These are phyloP conservation scores for Silurus glanis DNA, from an alignment of 2,113 vertebrate genomes.

Conservation along the genomic window DNA sequence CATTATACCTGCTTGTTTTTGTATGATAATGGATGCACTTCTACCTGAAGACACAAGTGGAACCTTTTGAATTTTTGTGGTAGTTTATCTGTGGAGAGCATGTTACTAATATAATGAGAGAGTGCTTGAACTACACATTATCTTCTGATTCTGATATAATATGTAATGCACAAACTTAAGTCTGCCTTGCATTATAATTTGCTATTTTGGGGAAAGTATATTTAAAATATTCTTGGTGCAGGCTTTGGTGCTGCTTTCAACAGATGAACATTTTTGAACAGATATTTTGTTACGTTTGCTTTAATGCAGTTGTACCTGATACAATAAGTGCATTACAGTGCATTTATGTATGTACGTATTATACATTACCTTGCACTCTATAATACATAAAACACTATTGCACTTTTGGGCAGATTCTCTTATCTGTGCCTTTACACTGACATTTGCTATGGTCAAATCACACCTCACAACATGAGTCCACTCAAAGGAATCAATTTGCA, in stretches of 20 bases:
- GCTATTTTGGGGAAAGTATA: background rate
- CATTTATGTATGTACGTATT: no score
- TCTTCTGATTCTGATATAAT: background rate
- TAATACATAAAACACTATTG: no score
- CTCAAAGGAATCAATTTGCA: background rate
- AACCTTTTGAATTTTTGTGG: constrained; percentile 33
- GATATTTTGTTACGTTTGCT: background rate
- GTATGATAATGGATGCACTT: constrained; percentile 38
- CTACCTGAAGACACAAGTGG: constrained; percentile 23
- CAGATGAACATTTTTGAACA: background rate
- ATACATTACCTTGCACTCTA: no score
- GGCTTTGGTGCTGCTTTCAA: background rate
- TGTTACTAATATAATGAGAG: background rate
- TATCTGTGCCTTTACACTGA: background rate
- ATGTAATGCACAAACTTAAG: background rate
- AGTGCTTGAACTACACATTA: background rate
- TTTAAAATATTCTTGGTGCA: background rate
- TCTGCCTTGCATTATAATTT: background rate
- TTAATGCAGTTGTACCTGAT: background rate
- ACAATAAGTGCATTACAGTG: background rate
- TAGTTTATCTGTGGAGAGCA: background rate
- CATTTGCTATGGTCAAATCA: background rate
- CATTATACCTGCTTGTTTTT: constrained; percentile 34
- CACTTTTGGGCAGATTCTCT: background rate
- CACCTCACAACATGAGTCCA: background rate